These are phyloP conservation scores for Conops quadrifasciatus DNA, from an alignment of 2,888 invertebrate species.

Conservation along the genomic window DNA sequence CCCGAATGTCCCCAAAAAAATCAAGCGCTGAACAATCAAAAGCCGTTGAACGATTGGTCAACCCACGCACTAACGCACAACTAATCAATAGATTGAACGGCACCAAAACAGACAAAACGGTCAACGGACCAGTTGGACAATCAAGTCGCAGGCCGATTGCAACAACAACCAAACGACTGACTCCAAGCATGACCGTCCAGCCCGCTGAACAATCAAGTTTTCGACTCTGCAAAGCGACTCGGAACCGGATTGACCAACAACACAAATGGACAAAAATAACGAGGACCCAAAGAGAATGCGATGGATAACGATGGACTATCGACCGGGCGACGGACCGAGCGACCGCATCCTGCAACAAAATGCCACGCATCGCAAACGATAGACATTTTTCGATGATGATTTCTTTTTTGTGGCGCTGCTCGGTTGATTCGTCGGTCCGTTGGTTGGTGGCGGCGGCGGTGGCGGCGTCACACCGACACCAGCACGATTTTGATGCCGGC, in stretches of 20 bases:
- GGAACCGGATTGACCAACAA: slow-evolving; percentile 39
- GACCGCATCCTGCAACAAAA: slow-evolving; percentile 36
- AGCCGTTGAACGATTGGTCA: too few relatives aligned
- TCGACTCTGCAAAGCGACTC: slow-evolving; percentile 1
- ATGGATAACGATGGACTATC: too few relatives aligned
- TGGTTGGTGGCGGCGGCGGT: not conserved
- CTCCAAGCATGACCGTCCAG: not conserved
- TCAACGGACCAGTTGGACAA: not conserved
- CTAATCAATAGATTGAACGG: too few relatives aligned
- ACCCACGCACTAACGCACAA: too few relatives aligned
- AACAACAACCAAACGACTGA: too few relatives aligned
- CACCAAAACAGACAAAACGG: not conserved
- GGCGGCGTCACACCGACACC: slow-evolving; percentile 17
- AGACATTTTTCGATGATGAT: slow-evolving; percentile 23
- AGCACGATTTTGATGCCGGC: slow-evolving; percentile 17
- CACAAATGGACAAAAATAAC: slow-evolving; percentile 46
- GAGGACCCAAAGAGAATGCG: not conserved
- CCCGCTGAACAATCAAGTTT: not conserved
- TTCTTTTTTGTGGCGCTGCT: slow-evolving; percentile 14
- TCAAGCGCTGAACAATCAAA: too few relatives aligned
- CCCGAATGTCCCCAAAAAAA: not conserved
- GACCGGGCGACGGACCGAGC: not conserved
- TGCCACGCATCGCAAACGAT: slow-evolving; percentile 32
- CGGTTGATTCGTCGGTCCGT: slow-evolving; percentile 12
- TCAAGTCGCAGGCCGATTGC: too few relatives aligned